Base-by-base conservation (phyloP, 2,888 invertebrate genomes). In the Andricus curvator region DNA sequence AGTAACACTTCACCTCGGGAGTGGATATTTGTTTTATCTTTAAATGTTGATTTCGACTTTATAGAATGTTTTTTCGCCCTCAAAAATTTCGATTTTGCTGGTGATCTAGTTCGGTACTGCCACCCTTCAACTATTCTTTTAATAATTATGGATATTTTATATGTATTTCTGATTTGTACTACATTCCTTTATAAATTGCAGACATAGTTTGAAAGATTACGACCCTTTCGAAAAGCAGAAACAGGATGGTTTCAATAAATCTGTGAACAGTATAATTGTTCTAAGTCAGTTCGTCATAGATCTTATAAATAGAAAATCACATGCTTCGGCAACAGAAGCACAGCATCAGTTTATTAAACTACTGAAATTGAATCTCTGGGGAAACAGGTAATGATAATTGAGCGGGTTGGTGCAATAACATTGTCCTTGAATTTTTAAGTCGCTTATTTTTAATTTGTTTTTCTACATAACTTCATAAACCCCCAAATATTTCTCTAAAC, bases 171-270 rank as follows among this genome's bases (percentile, higher is more conserved):
- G 15, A 25, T 60, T 44, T 64, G 67, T 60, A 48, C 17, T 48
- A 5, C 17, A 48, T 20, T 15, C 56, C 77, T 77, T 22, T 25
- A 56, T 65, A 33, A 78, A 84, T 93, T 94, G 77, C 91, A 97
- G 97, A 76, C 93, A 93, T 83, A 88, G 92, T 2, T 90, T 98
- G 41, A 92, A 94, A 66, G 91, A 93, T 4, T 96, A 95, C 88
- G 99, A 99, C 91, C 96, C 96, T 51, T 99, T 98, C 91, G 93
- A 93, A 66, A 94, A 94, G 15, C 96, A 97, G 89, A 99, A 99
- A 89, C 91, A 94, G 78, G 93, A 95, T 44, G 94, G 96, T 0
- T 95, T 96, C 83, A 83, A 86, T 0, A 91, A 92, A 20, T 94
- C 95, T 2, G 33, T 94, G 22, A 93, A 93, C 79, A 92, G 94